Evolutionary conservation across 2,797 vertebrate species (phyloP).

Genomic region (Mormyrus hasselquistii): DNA sequence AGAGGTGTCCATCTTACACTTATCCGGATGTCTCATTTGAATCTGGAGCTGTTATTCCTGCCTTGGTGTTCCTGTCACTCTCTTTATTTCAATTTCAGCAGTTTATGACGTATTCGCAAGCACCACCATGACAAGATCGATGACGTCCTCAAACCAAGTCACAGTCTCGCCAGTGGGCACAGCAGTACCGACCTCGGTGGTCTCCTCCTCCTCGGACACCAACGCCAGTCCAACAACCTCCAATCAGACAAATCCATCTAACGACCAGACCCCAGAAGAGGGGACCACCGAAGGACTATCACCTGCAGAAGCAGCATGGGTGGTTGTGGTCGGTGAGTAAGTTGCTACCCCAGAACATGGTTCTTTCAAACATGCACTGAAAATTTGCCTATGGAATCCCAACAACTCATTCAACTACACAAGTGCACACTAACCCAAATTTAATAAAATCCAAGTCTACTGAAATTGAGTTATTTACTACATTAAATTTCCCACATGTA

Average conservation of each 20-base stretch:
- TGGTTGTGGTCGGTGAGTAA: conserved; percentile 48
- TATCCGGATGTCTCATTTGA: not conserved
- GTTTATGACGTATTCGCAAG: not conserved
- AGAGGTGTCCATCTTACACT: not conserved
- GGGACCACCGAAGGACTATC: conserved; percentile 26
- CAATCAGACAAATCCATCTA: not conserved
- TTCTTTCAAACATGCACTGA: not conserved
- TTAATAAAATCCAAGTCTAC: not conserved
- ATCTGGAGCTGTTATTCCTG: not conserved
- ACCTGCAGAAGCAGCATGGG: conserved; percentile 45
- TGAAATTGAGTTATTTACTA: not conserved
- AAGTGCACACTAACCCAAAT: not conserved
- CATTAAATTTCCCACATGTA: not conserved
- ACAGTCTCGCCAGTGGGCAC: no score
- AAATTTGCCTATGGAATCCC: not conserved
- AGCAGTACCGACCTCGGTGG: not conserved
- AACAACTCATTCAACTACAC: not conserved
- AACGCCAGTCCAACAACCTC: not conserved
- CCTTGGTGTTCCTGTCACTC: not conserved
- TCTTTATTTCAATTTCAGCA: not conserved
- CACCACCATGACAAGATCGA: no score
- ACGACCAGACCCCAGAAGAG: not conserved
- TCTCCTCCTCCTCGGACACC: not conserved
- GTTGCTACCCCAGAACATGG: not conserved
- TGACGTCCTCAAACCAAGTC: not conserved